These are phyloP conservation scores for Platycheirus rosarum DNA, from an alignment of 2,888 invertebrate genomes.

Conservation along the genomic window DNA sequence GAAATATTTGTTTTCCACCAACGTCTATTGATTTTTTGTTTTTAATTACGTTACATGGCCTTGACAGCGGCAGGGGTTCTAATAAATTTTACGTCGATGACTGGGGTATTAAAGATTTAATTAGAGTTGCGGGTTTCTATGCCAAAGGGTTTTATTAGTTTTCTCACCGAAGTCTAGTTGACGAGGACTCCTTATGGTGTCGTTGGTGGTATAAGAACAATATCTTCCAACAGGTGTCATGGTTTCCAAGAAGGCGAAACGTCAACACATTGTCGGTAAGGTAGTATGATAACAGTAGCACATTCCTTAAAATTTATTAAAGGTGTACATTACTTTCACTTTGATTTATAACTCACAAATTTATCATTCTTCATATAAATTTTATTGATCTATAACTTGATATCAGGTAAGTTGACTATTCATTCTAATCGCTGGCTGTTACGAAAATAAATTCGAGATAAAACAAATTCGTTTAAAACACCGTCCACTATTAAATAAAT, in stretches of 20 bases:
- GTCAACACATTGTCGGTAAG: not conserved
- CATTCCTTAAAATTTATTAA: no score
- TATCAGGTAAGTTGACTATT: no score
- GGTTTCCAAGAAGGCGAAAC: not conserved
- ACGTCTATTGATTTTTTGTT: slow-evolving; percentile 1
- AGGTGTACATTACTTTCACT: no score
- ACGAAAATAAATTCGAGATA: no score
- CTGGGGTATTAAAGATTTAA: slow-evolving; percentile 26
- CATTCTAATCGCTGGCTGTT: no score
- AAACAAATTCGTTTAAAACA: no score
- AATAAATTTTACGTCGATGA: slow-evolving; percentile 8
- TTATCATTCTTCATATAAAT: no score
- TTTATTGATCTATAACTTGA: no score
- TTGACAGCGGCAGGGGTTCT: slow-evolving; percentile 27
- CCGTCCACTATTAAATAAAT: no score
- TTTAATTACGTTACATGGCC: slow-evolving; percentile 22
- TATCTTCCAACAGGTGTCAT: not conserved
- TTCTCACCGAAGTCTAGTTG: not conserved
- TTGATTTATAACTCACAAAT: no score
- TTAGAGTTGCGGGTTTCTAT: slow-evolving; percentile 8
- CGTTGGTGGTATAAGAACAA: not conserved
- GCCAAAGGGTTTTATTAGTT: slow-evolving; percentile 1
- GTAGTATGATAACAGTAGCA: no score
- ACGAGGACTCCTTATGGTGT: not conserved
- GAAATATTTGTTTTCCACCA: not conserved